Evolutionary conservation across 1,140 invertebrate genomes (phyloP).

Genomic region (Asbolus verrucosus): DNA sequence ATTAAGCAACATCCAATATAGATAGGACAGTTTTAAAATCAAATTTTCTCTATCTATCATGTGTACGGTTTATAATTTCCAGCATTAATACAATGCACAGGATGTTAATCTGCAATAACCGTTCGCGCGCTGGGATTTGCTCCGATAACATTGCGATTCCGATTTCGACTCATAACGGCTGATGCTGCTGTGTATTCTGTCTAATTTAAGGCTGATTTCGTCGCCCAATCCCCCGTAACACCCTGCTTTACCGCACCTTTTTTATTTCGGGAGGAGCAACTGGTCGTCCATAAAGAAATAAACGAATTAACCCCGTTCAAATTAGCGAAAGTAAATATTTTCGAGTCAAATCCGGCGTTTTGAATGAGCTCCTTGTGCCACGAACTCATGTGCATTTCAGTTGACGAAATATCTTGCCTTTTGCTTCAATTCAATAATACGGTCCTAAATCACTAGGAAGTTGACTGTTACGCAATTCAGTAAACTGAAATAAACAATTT

Average conservation of each 20-base stretch:
- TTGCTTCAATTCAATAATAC: too few species aligned
- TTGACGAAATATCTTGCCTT: too few species aligned
- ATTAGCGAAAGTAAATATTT: too few species aligned
- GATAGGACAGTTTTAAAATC: conserved; percentile 66
- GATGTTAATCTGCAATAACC: conserved; percentile 66
- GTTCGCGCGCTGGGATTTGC: conserved; percentile 63
- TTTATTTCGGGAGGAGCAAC: background rate
- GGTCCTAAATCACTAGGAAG: too few species aligned
- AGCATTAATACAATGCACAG: conserved; percentile 65
- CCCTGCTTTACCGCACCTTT: background rate
- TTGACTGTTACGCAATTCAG: too few species aligned
- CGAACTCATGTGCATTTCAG: too few species aligned
- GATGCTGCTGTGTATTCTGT: conserved; percentile 35
- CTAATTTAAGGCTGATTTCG: conserved; percentile 52
- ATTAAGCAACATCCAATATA: conserved; percentile 66
- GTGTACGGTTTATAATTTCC: conserved; percentile 64
- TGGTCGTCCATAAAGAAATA: conserved; percentile 16
- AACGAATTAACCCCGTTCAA: background rate
- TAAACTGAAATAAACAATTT: too few species aligned
- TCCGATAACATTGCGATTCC: conserved; percentile 53
- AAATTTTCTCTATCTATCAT: conserved; percentile 66
- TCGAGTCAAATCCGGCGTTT: too few species aligned
- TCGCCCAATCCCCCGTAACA: background rate
- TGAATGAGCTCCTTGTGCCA: too few species aligned
- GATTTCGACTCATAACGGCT: conserved; percentile 41